Evolutionary conservation across 92 coral and sea anemone genomes (phyloP), one percentile per base, ranked within the genome.

Genomic region (Heliopora coerulea): DNA sequence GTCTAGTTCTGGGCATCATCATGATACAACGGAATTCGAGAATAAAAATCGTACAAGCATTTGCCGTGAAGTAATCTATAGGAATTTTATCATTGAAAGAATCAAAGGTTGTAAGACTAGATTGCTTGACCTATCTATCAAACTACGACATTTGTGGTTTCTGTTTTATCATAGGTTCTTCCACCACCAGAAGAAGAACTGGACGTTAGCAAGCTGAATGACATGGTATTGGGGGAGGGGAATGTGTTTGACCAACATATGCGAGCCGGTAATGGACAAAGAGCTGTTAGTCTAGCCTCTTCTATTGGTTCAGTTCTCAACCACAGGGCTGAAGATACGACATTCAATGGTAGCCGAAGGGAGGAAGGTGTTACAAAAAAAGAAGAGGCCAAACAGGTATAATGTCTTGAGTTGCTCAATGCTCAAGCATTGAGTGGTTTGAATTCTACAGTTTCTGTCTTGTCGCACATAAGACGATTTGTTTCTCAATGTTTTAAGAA

Each of bases 221-320:
- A 46, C 52, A 2, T 46, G 15, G 12, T 46, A 15, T 46, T 15
- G 11, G 42, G 42, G 11, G 42, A 37, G 6, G 42, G 42, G 11
- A 37, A 37, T 11, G 11, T 37, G 4, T 37, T 37, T 37, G 42
- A 37, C 4, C 42, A 37, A 37, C 11, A 37, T 11, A 37, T 11
- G 42, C 42, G 11, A 11, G 42, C 42, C 7, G 97, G 95, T 1
- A 74, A 91, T 33, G 49, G 84, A 15, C 61, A 57, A 13, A 29
- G 46, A 34, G 69, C 74, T 40, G 60, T 67, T 34, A 84, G 86
- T 62, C 59, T 84, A 49, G 56, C 44, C 23, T 62, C 78, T 3
- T 56, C 87, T 8, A 60, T 82, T 8, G 64, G 85, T 40, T 79
- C 90, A 31, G 39, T 78, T 41, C 60, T 91, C 61, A 89, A 81